phyloP scores from a whole-genome alignment of 2,888 invertebrate genomes.

The Macrophya annulata region DNA sequence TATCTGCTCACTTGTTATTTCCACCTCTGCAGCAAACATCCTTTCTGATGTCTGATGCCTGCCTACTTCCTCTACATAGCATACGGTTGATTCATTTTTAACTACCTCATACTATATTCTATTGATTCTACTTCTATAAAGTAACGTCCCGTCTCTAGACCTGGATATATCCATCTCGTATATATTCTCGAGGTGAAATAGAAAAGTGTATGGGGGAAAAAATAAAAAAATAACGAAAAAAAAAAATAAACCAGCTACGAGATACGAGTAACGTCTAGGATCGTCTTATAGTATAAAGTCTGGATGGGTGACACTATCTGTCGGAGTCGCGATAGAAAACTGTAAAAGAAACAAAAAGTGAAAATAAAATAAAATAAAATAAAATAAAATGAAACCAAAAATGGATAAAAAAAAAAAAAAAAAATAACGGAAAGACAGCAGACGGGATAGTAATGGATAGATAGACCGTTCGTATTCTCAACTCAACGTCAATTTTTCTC shows the following conservation, averaged over 20 bases:
- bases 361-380: not conserved
- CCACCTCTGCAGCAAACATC: not conserved
- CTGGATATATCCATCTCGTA: conserved; percentile 6
- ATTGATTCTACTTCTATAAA: conserved; percentile 37
- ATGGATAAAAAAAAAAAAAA: not conserved
- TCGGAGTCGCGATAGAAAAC: conserved; percentile 7
- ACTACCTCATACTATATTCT: conserved; percentile 37
- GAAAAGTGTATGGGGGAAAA: not conserved
- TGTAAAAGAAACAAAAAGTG: not conserved
- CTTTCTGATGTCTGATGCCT: not conserved
- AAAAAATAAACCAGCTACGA: not conserved
- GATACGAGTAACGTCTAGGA: not conserved
- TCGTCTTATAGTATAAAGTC: conserved; percentile 10
- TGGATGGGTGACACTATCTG: conserved; percentile 15
- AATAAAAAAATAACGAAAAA: not conserved
- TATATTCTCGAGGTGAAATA: not conserved
- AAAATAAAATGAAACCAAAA: not conserved
- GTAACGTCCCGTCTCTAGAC: conserved; percentile 22
- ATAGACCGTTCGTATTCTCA: conserved; percentile 47
- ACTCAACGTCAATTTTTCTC: conserved; percentile 36
- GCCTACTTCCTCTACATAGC: not conserved
- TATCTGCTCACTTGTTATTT: conserved; percentile 32
- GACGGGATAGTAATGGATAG: conserved; percentile 54
- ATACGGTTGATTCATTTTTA: conserved; percentile 50
- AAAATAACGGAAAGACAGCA: not conserved